Conservation (phyloP, 2,888 invertebrate species). For the Dicyrtomina minuta region DNA sequence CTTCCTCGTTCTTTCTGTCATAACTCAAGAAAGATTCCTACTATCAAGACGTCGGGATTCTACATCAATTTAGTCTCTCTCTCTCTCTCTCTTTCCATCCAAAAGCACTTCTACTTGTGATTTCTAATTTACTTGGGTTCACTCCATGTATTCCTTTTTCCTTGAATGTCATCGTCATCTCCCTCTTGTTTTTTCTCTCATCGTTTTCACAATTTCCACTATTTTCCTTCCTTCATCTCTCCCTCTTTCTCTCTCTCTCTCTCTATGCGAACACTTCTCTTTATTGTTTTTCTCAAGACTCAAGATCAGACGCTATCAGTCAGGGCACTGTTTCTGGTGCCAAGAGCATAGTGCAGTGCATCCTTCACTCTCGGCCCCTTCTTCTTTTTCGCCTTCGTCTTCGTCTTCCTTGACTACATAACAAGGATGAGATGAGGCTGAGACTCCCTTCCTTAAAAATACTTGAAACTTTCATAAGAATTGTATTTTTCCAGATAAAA, state of each 20-base stretch:
- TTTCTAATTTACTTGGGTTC: conserved; percentile 25
- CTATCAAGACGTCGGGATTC: conserved; percentile 26
- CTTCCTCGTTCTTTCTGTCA: conserved; percentile 23
- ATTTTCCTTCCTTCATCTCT: not conserved
- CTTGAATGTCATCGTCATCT: not conserved
- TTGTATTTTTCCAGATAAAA: too few species aligned
- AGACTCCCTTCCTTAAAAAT: not conserved
- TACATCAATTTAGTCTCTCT: conserved; percentile 25
- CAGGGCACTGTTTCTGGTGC: too few species aligned
- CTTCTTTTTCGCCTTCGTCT: too few species aligned
- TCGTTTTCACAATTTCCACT: not conserved
- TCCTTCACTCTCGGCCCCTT: not conserved
- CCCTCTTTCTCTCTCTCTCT: too few species aligned
- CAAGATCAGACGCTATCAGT: too few species aligned
- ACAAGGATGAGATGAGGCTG: too few species aligned
- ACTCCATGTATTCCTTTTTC: not conserved
- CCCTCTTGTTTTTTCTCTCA: conserved; percentile 12
- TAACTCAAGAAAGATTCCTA: conserved; percentile 27
- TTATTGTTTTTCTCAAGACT: not conserved
- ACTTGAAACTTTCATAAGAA: too few species aligned
- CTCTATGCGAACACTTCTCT: not conserved
- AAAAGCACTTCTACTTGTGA: conserved; percentile 25
- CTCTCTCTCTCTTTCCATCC: conserved; percentile 1
- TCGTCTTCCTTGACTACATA: too few species aligned
- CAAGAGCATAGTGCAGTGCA: too few species aligned